A percentile compares a stretch with the other conserved stretches of the same genome.
phyloP scores from a whole-genome alignment of 1,140 invertebrate genomes.

The Parapsyche elsis region DNA sequence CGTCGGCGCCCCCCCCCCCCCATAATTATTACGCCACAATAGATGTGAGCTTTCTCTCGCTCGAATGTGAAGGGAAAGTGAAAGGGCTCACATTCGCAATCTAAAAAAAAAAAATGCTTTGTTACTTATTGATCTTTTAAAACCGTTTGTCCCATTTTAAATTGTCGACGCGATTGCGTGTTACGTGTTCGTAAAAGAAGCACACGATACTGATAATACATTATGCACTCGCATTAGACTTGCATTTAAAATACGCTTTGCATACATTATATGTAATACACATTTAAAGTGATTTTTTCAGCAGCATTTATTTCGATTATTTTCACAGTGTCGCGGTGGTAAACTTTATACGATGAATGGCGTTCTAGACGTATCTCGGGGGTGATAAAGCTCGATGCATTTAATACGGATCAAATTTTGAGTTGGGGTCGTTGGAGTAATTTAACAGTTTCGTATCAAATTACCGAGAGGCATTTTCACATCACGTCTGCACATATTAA shows the following conservation, averaged over 20 bases:
- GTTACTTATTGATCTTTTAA: not conserved
- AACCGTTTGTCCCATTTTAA: not conserved
- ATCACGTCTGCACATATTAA: not conserved
- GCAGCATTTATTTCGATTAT: too few relatives aligned
- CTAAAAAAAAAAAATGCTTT: not conserved
- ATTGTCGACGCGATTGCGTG: conserved; percentile 1
- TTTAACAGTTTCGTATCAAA: conserved; percentile 1
- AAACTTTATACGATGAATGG: too few relatives aligned
- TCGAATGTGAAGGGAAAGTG: conserved; percentile 28
- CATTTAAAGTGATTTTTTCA: too few relatives aligned
- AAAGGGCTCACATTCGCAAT: conserved; percentile 3
- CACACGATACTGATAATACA: conserved; percentile 19
- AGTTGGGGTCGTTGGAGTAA: not conserved
- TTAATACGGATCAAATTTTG: too few relatives aligned
- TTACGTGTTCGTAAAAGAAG: not conserved
- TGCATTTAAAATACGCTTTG: not conserved
- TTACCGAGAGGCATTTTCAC: not conserved
- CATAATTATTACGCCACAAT: not conserved
- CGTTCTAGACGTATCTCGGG: too few relatives aligned
- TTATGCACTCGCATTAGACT: not conserved
- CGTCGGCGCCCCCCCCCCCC: not conserved
- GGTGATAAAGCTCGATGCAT: too few relatives aligned
- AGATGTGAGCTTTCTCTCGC: conserved; percentile 17
- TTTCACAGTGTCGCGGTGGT: too few relatives aligned
- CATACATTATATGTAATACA: not conserved